A percentile compares a stretch with the other conserved stretches of the same genome.
Evolutionary conservation across 2,888 invertebrate species (phyloP).

Genomic region (Drosophila silvestris): DNA sequence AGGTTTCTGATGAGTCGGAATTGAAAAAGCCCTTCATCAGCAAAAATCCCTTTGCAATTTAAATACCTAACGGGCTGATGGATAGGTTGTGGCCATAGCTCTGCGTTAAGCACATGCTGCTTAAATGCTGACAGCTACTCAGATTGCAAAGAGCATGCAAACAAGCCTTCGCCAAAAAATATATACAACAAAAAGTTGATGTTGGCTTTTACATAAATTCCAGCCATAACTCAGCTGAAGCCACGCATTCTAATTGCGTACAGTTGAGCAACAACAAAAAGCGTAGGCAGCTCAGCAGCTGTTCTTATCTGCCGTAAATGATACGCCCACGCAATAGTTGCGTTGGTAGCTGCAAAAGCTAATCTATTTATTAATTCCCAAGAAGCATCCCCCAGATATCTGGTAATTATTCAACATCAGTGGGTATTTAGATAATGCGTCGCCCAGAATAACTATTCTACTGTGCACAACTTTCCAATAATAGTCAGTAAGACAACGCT

Average conservation of each 20-base stretch:
- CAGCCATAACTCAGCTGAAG: constrained; percentile 10
- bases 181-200: constrained; percentile 8
- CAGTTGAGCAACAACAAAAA: constrained; percentile 24
- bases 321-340: constrained; percentile 11
- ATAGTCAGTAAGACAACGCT: constrained; percentile 7
- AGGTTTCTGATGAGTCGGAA: constrained; percentile 4
- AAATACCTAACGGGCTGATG: constrained; percentile 15
- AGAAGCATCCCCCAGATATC: neutral
- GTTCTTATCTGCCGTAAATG: constrained; percentile 19
- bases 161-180: constrained; percentile 14
- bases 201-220: constrained; percentile 21
- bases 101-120: constrained; percentile 45
- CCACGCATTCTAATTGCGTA: constrained; percentile 17
- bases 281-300: constrained; percentile 36
- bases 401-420: constrained; percentile 42
- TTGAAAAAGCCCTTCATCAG: constrained; percentile 23
- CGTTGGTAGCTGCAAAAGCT: constrained; percentile 9
- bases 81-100: constrained; percentile 34
- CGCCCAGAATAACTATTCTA: neutral
- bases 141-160: constrained; percentile 18
- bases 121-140: constrained; percentile 21
- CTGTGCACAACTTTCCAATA: constrained; percentile 9
- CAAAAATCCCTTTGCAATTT: constrained; percentile 19
- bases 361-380: constrained; percentile 11
- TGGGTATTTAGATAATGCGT: neutral